phyloP scores from a whole-genome alignment of 2,113 vertebrate genomes.

The Trichomycterus rosablanca region DNA sequence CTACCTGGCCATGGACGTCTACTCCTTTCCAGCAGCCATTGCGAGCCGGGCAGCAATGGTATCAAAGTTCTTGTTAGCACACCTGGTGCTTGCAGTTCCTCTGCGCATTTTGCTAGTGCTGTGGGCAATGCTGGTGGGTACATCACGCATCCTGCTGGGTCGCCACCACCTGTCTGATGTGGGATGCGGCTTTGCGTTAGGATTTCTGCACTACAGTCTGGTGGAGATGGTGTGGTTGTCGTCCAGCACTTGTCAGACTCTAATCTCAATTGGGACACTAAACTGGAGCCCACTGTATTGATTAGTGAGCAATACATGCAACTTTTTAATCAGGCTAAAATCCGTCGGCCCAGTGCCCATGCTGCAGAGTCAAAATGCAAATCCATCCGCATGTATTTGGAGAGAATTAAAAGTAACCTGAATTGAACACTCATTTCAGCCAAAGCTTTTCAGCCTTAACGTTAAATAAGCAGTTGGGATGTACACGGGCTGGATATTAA shows the following conservation, averaged over 20 bases:
- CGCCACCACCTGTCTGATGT: conserved; percentile 88
- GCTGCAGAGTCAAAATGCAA: conserved; percentile 10
- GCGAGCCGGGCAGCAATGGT: conserved; percentile 87
- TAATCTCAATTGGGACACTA: conserved; percentile 80
- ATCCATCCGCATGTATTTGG: conserved; percentile 3
- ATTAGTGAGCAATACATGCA: conserved; percentile 11
- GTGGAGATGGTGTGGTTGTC: conserved; percentile 92
- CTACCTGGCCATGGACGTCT: conserved; percentile 85
- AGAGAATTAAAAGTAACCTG: conserved; percentile 12
- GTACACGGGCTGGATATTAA: conserved; percentile 19
- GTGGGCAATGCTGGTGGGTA: conserved; percentile 83
- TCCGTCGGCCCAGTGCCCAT: conserved; percentile 1
- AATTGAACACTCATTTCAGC: conserved; percentile 13
- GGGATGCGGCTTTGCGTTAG: conserved; percentile 79
- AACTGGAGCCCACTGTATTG: conserved; percentile 58
- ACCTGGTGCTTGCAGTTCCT: conserved; percentile 88
- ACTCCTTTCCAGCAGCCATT: conserved; percentile 85
- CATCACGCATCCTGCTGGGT: conserved; percentile 84
- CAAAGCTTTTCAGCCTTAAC: conserved; percentile 18
- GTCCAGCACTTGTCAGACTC: conserved; percentile 84
- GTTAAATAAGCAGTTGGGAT: background rate
- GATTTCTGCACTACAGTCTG: conserved; percentile 85
- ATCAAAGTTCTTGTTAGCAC: conserved; percentile 86
- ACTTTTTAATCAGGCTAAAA: conserved; percentile 14
- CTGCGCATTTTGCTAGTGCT: conserved; percentile 84